Base-by-base conservation (phyloP, 2,113 vertebrate genomes). In the Calypte anna region DNA sequence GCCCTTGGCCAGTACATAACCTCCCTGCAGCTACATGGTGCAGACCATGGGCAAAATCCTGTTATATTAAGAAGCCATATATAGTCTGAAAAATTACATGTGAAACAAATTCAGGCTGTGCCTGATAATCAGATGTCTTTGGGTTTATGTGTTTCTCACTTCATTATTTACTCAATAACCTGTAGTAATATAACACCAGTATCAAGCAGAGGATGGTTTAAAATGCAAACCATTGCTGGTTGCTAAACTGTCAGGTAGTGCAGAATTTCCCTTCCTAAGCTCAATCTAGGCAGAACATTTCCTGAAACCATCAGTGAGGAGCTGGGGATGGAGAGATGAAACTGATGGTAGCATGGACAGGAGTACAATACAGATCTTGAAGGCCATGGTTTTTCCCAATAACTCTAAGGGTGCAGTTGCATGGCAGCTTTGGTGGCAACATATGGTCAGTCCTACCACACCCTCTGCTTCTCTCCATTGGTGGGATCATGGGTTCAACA, bases 21-120 rank as follows among this genome's bases (percentile, higher is more conserved):
- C 13, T 61, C 36, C 16, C 18, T 76, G 31, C 58, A 64, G 53
- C 23, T 33, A 7, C 1, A 38, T 15, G 21, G 10, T 10, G 25
- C 0, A 1, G 0, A 0, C 6, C 25, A 33, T 8, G 9, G 63
- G 12, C 21, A 82, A 75, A 80, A 27, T 18, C 5, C 14, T 54
- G 2, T 23, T 44, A 7, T 28, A 8, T 12, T 53, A 21, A 0
- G 3, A 82, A 68, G 46, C 6, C 9, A 5, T 8, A 4, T 43
- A 14, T 33, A 64, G 15, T 40, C 79, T 68, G 67, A 6, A 40
- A 40, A 40, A 40, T 13, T 40, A 40, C 40, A 40, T 40, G 40
- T 28, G 33, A 68, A 86, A 59, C 4, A 43, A 64, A 43, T 21
- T 55, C 48, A 72, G 12, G 9, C 33, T 50, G 21, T 63, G 33